A percentile compares a stretch with the other conserved stretches of the same genome.
Conservation (phyloP, 2,797 vertebrate genomes). For the Erethizon dorsatum region DNA sequence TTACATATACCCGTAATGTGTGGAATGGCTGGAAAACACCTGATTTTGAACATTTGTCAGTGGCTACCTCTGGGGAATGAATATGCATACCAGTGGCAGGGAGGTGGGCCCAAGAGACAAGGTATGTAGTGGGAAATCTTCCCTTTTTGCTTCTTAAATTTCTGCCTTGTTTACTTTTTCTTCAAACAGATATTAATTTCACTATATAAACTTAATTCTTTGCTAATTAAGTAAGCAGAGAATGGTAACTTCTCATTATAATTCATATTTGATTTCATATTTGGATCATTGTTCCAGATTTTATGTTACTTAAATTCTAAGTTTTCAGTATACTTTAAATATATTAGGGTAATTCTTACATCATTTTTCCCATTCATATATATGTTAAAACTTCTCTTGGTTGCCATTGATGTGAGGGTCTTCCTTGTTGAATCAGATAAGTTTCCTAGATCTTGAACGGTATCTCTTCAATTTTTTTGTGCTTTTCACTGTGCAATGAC, state of each 20-base stretch:
- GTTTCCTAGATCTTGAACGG: background rate
- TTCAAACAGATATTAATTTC: background rate
- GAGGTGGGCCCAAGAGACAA: background rate
- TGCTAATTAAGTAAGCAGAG: background rate
- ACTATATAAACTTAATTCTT: conserved; percentile 10
- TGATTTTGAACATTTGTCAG: background rate
- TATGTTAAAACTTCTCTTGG: conserved; percentile 19
- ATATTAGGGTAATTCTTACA: background rate
- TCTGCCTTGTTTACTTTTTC: background rate
- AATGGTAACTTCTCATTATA: background rate
- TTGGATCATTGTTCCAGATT: background rate
- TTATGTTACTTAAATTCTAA: conserved; percentile 21
- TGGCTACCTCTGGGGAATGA: too few species aligned
- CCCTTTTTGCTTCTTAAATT: background rate
- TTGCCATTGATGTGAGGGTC: background rate
- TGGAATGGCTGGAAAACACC: background rate
- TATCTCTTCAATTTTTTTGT: background rate
- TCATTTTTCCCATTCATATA: background rate
- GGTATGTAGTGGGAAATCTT: background rate
- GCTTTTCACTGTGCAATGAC: background rate
- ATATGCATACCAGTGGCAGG: background rate
- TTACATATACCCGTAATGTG: too few species aligned
- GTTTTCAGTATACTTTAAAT: conserved; percentile 37
- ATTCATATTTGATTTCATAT: background rate
- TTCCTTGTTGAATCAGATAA: conserved; percentile 1